Base-by-base conservation (phyloP, 1,140 invertebrate genomes). In the Brachionus rotundiformis region DNA sequence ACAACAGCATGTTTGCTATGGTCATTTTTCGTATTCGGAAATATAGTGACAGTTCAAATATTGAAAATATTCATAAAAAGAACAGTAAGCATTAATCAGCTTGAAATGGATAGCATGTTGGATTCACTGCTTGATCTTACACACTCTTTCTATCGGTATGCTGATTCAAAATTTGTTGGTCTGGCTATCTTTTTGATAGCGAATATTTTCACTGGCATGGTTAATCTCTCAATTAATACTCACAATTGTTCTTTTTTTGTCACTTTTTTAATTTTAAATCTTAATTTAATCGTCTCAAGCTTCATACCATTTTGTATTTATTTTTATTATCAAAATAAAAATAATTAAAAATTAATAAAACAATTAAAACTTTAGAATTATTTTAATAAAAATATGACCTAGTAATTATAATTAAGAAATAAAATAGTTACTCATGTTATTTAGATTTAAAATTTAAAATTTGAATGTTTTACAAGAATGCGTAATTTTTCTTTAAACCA, bases 131-230 rank as follows among this genome's bases (percentile, higher is more conserved):
- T 73, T 11, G 16, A 79, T 59, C 8, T 63, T 0, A 27, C 47
- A 11, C 76, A 79, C 8, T 79, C 59, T 10, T 54, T 79, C 27
- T 47, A n/a, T 23, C 27, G 11, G 6, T 11, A 25, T 44, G 29
- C 39, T n/a, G 65, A 77, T 31, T 82, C 49, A 2, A 47, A 36
- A n/a, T 39, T 90, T 71, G 94, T 93, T 88, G 92, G 92, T 8
- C 86, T 95, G 31, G 82, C 90, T 16, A 93, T 92, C 85, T 95
- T 95, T 86, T 86, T 95, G 44, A 44, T 92, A 0, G 90, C 91
- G 2, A 95, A 95, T 89, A 41, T 95, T 16, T 85, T 92, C 7
- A 95, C 94, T 23, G 94, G 94, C 39, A 76, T 91, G 27, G 88
- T 95, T 11, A 95, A 95, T 88, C 87, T 73, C 11, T 23, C 19